phyloP scores from a whole-genome alignment of 2,888 invertebrate genomes.

The Drosophila aldrichi region DNA sequence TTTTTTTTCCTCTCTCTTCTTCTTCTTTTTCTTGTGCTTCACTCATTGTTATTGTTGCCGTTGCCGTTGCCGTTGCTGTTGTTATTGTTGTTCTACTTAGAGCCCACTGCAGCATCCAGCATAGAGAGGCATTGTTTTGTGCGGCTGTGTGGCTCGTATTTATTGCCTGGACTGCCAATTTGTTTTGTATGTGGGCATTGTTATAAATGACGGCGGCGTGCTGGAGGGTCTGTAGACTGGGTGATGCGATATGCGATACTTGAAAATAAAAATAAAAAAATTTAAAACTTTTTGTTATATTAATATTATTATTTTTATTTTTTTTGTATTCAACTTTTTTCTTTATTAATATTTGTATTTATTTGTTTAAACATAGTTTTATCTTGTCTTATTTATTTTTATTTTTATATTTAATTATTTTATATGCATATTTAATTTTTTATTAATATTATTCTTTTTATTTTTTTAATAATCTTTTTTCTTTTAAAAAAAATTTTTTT shows the following conservation, averaged over 20 bases:
- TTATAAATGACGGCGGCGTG: conserved; percentile 39
- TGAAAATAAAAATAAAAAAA: not conserved
- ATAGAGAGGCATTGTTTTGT: conserved; percentile 59
- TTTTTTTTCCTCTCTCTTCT: conserved; percentile 30
- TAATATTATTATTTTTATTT: too few species aligned
- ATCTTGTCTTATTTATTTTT: too few species aligned
- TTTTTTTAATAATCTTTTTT: too few species aligned
- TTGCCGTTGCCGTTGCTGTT: conserved; percentile 21
- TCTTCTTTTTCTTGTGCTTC: conserved; percentile 7
- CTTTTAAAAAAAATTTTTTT: too few species aligned
- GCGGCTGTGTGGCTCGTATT: conserved; percentile 72
- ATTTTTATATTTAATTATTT: too few species aligned
- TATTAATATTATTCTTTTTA: too few species aligned
- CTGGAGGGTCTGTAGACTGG: not conserved
- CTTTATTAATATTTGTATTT: too few species aligned
- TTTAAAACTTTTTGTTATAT: too few species aligned
- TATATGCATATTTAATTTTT: too few species aligned
- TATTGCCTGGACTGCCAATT: conserved; percentile 76
- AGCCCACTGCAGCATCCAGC: conserved; percentile 12
- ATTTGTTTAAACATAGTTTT: too few species aligned
- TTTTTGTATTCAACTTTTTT: too few species aligned
- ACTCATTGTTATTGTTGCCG: conserved; percentile 23
- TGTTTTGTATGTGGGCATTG: conserved; percentile 67
- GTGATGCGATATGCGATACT: not conserved
- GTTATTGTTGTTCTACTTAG: conserved; percentile 21